Percentiles rank a stretch among this genome's conserved stretches.
Evolutionary conservation across 2,797 vertebrate species (phyloP).

Genomic region (Hylomyscus alleni): DNA sequence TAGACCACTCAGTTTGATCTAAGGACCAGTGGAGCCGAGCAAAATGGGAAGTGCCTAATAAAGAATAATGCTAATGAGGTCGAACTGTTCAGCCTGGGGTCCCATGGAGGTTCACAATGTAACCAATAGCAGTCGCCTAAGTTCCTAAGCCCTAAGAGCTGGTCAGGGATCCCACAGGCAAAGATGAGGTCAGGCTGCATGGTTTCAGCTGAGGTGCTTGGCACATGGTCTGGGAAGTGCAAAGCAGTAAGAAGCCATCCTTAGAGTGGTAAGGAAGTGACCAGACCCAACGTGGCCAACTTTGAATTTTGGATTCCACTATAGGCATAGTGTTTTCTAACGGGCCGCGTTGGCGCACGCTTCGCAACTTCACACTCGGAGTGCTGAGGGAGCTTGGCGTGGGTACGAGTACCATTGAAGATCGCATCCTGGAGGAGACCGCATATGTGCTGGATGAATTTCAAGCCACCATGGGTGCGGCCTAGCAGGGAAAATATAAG

Average conservation of each 20-base stretch:
- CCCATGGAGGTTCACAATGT: no score
- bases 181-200: not conserved
- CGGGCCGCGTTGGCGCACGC: constrained; percentile 87
- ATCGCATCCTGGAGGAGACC: constrained; percentile 81
- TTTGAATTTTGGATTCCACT: not conserved
- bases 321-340: constrained; percentile 89
- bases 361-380: constrained; percentile 88
- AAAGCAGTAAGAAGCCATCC: not conserved
- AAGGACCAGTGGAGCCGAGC: accelerated
- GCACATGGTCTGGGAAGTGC: not conserved
- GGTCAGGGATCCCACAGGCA: not conserved
- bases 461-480: constrained; percentile 16
- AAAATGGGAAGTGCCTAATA: not conserved
- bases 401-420: constrained; percentile 87
- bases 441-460: constrained; percentile 83
- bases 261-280: not conserved
- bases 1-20: accelerated
- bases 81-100: not conserved
- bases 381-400: constrained; percentile 88
- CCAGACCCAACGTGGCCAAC: not conserved
- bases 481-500: not conserved
- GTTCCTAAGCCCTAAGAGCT: not conserved
- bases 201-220: not conserved
- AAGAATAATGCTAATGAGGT: not conserved
- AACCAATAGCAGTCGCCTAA: not conserved